phyloP scores from a whole-genome alignment of 2,113 vertebrate genomes.

The Laticauda laticaudata region DNA sequence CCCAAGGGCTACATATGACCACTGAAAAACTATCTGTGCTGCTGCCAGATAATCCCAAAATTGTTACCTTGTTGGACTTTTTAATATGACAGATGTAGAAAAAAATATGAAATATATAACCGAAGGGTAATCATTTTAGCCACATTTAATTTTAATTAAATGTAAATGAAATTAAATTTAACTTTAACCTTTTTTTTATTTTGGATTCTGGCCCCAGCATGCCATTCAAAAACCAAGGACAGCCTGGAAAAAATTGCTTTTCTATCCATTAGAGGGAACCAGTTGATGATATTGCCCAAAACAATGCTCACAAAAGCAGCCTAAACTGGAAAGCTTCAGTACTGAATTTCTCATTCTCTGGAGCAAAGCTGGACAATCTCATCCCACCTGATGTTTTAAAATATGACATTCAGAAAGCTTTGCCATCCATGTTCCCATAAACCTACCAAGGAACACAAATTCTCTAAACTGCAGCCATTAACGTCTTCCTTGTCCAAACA shows the following conservation, averaged over 20 bases:
- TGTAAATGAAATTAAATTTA: background rate
- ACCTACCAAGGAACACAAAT: background rate
- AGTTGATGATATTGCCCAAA: background rate
- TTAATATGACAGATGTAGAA: background rate
- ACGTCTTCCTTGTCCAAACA: background rate
- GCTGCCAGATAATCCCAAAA: background rate
- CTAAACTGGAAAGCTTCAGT: background rate
- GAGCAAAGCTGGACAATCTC: background rate
- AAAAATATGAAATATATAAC: background rate
- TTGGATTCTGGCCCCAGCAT: background rate
- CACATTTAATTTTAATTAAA: background rate
- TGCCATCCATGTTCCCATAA: background rate
- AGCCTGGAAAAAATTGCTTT: background rate
- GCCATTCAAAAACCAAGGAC: background rate
- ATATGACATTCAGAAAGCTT: background rate
- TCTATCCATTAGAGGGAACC: background rate
- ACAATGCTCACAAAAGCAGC: background rate
- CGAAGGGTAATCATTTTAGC: background rate
- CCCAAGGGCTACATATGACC: background rate
- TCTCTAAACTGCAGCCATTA: background rate
- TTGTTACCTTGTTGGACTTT: background rate
- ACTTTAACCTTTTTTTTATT: background rate
- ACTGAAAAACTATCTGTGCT: background rate
- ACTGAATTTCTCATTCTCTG: background rate
- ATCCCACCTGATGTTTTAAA: background rate